Evolutionary conservation across 2,113 vertebrate species (phyloP).

Genomic region (Grallaria varia): DNA sequence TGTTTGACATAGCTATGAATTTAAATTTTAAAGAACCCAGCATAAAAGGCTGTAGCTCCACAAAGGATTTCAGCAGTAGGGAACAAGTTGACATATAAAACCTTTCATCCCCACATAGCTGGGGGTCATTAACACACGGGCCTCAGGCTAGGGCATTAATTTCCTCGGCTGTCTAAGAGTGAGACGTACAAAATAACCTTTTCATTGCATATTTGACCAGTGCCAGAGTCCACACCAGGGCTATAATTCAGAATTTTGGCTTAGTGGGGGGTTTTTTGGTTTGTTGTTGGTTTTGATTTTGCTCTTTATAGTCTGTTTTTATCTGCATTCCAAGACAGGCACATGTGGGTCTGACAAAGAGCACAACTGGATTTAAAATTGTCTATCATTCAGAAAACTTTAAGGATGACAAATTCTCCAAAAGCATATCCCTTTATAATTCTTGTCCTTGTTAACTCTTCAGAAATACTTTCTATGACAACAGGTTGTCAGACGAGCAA

Average conservation of each 20-base stretch:
- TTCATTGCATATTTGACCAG: neutral
- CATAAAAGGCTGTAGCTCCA: neutral
- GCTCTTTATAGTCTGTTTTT: neutral
- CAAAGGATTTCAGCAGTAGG: neutral
- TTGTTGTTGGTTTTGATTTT: neutral
- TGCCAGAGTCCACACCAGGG: neutral
- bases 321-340: neutral
- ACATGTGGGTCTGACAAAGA: neutral
- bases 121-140: constrained; percentile 26
- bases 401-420: neutral
- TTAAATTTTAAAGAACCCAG: neutral
- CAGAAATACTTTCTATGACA: neutral
- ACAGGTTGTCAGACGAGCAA: neutral
- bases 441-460: neutral
- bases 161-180: neutral
- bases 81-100: neutral
- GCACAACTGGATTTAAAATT: neutral
- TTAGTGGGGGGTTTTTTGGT: neutral
- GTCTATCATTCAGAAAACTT: neutral
- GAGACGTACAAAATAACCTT: neutral
- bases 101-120: constrained; percentile 39
- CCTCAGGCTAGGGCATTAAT: constrained; percentile 26
- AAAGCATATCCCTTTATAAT: neutral
- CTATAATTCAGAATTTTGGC: neutral
- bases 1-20: neutral